phyloP scores from a whole-genome alignment of 2,113 vertebrate species.

The Xenotilapia caudafasciata region DNA sequence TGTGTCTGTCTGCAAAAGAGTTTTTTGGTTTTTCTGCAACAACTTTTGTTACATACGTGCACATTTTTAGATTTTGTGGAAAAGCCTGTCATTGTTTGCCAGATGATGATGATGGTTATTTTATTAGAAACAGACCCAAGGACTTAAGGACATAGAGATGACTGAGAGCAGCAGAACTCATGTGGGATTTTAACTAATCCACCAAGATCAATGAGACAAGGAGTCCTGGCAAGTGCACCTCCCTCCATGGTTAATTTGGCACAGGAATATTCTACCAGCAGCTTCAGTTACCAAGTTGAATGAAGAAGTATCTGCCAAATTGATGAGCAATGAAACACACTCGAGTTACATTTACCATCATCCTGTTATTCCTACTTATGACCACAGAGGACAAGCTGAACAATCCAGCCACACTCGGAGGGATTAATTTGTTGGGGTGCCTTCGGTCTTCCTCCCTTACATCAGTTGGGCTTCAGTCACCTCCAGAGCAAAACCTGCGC shows the following conservation, averaged over 20 bases:
- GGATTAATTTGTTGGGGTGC: background rate
- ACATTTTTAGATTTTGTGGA: background rate
- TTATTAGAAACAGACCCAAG: background rate
- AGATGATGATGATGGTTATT: background rate
- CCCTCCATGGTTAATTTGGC: background rate
- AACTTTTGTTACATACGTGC: background rate
- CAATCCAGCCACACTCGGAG: background rate
- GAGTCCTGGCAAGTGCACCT: background rate
- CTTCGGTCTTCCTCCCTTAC: background rate
- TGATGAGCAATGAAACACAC: background rate
- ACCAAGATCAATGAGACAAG: background rate
- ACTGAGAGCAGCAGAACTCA: background rate
- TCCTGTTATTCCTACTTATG: rapidly evolving
- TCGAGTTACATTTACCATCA: background rate
- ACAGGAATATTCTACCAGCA: background rate
- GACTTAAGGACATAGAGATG: background rate
- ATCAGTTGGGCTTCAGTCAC: background rate
- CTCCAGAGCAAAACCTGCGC: background rate
- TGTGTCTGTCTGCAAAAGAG: background rate
- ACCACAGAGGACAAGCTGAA: background rate
- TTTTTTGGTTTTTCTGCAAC: background rate
- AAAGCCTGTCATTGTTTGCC: background rate
- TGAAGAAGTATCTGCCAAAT: background rate
- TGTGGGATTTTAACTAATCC: background rate
- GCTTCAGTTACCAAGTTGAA: background rate